Evolutionary conservation across 1,140 invertebrate genomes (phyloP).

Genomic region (Drosophila punjabiensis): DNA sequence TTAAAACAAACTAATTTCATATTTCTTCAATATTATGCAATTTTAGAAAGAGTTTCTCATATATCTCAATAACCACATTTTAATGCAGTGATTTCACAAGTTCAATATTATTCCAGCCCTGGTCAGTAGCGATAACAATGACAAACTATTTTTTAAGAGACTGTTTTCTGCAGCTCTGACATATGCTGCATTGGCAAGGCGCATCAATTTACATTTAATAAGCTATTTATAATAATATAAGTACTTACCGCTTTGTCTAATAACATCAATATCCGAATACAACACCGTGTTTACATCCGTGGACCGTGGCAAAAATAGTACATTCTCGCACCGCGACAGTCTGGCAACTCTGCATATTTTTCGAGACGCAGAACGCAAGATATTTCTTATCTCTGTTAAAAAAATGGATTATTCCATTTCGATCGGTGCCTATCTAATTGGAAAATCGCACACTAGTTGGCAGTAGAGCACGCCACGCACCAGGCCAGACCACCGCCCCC

Average conservation of each 20-base stretch:
- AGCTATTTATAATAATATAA: not conserved
- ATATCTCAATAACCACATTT: not conserved
- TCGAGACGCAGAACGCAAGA: slow-evolving; percentile 79
- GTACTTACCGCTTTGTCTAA: too few species aligned
- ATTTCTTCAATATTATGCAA: not conserved
- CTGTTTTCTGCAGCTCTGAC: not conserved
- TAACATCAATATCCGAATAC: not conserved
- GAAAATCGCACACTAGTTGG: slow-evolving; percentile 55
- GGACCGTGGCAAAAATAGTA: slow-evolving; percentile 18
- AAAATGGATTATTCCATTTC: slow-evolving; percentile 78
- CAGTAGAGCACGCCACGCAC: slow-evolving; percentile 26
- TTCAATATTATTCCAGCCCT: slow-evolving; percentile 5
- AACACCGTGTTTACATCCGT: slow-evolving; percentile 64
- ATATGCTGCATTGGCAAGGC: too few species aligned
- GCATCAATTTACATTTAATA: too few species aligned
- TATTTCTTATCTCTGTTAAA: slow-evolving; percentile 65
- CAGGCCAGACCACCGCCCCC: slow-evolving; percentile 11
- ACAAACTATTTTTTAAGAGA: not conserved
- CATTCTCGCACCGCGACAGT: not conserved
- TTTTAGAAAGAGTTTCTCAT: too few species aligned
- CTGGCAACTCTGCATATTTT: slow-evolving; percentile 68
- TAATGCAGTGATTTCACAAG: not conserved
- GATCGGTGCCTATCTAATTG: slow-evolving; percentile 72
- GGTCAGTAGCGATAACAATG: slow-evolving; percentile 17
- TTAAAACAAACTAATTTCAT: not conserved